Conservation (phyloP, 2,797 vertebrate genomes). For the Sebastes oblongus region DNA sequence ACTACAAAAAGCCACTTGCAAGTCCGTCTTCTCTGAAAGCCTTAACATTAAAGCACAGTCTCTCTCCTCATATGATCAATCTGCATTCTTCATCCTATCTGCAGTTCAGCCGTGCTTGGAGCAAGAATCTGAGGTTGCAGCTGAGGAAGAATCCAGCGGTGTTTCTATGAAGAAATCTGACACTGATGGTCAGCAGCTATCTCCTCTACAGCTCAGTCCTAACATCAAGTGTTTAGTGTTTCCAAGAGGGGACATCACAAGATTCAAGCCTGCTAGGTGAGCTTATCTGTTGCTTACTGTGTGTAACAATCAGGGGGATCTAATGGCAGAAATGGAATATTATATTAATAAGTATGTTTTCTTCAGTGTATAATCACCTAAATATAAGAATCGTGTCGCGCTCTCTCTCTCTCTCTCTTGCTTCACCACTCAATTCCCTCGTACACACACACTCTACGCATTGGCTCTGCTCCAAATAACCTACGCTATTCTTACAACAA, state of each 20-base stretch:
- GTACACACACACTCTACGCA: too few species aligned
- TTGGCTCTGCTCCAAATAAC: too few species aligned
- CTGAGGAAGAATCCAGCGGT: neutral
- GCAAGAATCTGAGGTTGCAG: neutral
- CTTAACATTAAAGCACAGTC: neutral
- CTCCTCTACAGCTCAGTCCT: constrained; percentile 58
- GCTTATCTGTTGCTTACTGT: neutral
- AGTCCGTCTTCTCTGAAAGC: neutral
- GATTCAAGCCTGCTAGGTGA: constrained; percentile 90
- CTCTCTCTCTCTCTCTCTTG: too few species aligned
- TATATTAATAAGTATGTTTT: too few species aligned
- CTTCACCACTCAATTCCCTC: too few species aligned
- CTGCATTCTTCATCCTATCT: neutral
- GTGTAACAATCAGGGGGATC: too few species aligned
- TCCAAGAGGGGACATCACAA: constrained; percentile 86
- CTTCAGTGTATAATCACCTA: too few species aligned
- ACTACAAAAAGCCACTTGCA: neutral
- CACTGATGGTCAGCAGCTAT: neutral
- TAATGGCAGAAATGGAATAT: too few species aligned
- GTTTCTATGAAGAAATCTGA: neutral
- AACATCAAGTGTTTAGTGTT: constrained; percentile 91
- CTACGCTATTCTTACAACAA: too few species aligned
- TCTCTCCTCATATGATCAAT: neutral
- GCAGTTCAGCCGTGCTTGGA: constrained; percentile 28
- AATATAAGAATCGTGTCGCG: too few species aligned